Conservation (phyloP, 2,888 invertebrate genomes). For the Argynnis bischoffii region DNA sequence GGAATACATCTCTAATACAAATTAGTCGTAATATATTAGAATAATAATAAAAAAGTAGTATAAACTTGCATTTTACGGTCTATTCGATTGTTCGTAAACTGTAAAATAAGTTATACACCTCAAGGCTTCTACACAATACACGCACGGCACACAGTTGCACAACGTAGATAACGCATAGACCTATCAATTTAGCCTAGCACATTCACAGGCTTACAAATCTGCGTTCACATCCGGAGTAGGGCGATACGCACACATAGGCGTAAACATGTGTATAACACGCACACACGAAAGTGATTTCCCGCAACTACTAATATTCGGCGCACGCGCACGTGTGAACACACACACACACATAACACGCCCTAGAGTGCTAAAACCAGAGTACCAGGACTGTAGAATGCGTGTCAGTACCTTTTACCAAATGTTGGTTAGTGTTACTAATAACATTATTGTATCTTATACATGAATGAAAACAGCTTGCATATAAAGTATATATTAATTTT, state of each 20-base stretch:
- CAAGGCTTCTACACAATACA: slow-evolving; percentile 57
- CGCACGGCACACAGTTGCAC: slow-evolving; percentile 53
- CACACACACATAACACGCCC: slow-evolving; percentile 47
- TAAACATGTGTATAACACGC: slow-evolving; percentile 54
- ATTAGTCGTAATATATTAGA: neutral
- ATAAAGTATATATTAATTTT: neutral
- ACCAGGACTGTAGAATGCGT: slow-evolving; percentile 12
- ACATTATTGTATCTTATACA: neutral
- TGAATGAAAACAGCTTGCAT: neutral
- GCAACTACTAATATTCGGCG: slow-evolving; percentile 49
- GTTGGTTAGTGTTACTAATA: slow-evolving; percentile 9
- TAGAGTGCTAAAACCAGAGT: slow-evolving; percentile 52
- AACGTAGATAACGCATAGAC: slow-evolving; percentile 65
- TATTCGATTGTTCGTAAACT: slow-evolving; percentile 60
- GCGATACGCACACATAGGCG: slow-evolving; percentile 46
- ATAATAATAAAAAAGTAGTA: neutral
- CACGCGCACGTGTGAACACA: slow-evolving; percentile 48
- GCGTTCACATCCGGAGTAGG: slow-evolving; percentile 78
- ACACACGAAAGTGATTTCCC: slow-evolving; percentile 58
- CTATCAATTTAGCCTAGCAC: slow-evolving; percentile 75
- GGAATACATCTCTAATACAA: slow-evolving; percentile 1
- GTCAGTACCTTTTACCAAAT: slow-evolving; percentile 22
- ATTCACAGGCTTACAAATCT: slow-evolving; percentile 74
- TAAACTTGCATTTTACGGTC: slow-evolving; percentile 66
- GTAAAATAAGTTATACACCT: slow-evolving; percentile 71